A percentile compares a stretch with the other conserved stretches of the same genome.
Conservation (phyloP, 2,888 invertebrate genomes). For the Apotomis capreana region DNA sequence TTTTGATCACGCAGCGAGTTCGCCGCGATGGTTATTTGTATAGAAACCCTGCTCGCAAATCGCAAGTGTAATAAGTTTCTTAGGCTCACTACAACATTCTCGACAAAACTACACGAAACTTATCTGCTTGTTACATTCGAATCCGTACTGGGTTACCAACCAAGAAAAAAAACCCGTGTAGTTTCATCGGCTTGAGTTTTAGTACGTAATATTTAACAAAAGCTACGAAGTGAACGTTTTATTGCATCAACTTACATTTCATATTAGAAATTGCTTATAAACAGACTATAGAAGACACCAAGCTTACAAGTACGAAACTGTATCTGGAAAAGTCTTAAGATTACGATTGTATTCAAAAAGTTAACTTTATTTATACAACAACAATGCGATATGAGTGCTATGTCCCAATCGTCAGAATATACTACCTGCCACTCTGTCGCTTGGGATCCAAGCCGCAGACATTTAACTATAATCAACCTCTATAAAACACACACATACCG, state of each 20-base stretch:
- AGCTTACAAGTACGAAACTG: conserved; percentile 46
- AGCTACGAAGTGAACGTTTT: conserved; percentile 31
- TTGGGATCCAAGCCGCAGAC: conserved; percentile 46
- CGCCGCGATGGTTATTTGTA: too few relatives aligned
- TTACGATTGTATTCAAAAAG: conserved; percentile 49
- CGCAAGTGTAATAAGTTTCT: too few relatives aligned
- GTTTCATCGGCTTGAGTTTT: neutral
- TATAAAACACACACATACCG: conserved; percentile 20
- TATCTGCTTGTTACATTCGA: neutral
- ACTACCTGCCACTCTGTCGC: neutral
- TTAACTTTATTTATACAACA: conserved; percentile 45
- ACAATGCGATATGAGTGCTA: conserved; percentile 29
- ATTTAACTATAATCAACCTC: conserved; percentile 32
- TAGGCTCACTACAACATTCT: neutral
- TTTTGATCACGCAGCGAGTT: too few relatives aligned
- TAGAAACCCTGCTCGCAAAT: too few relatives aligned
- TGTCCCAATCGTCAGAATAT: conserved; percentile 33
- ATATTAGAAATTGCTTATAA: conserved; percentile 51
- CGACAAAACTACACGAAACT: neutral
- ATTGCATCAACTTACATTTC: conserved; percentile 45
- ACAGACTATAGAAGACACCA: conserved; percentile 46
- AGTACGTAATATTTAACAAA: conserved; percentile 18
- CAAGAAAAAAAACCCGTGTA: neutral
- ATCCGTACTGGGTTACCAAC: neutral
- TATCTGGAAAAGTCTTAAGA: conserved; percentile 47